Evolutionary conservation across 2,797 vertebrate genomes (phyloP).

Genomic region (Tragelaphus eurycerus): DNA sequence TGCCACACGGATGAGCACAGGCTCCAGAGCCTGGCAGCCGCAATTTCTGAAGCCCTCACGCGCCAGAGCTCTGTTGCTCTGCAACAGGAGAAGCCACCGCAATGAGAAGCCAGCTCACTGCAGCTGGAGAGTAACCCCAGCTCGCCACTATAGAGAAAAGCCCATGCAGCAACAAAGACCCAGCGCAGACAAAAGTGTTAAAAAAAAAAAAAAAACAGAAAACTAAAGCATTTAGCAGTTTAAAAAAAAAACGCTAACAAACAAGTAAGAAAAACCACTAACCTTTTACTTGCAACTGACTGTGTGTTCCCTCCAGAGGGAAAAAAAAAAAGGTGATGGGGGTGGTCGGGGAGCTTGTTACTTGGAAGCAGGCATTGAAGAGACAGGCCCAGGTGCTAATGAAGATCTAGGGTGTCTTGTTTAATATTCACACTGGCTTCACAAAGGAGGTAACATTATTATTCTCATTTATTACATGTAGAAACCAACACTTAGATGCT

Average conservation of each 20-base stretch:
- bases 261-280: not conserved
- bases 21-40: not conserved
- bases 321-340: not conserved
- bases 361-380: accelerated
- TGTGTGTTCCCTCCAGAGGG: accelerated
- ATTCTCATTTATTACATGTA: not conserved
- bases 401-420: not conserved
- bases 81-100: not conserved
- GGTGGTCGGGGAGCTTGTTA: not conserved
- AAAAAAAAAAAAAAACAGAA: not conserved
- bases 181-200: not conserved
- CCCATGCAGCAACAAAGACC: not conserved
- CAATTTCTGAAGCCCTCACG: not conserved
- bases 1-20: not conserved
- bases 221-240: not conserved
- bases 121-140: not conserved
- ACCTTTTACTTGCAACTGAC: not conserved
- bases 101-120: not conserved
- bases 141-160: not conserved
- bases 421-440: accelerated
- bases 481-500: not conserved
- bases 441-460: accelerated
- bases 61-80: not conserved
- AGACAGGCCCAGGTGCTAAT: not conserved
- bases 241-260: not conserved